Evolutionary conservation across 1,140 invertebrate genomes (phyloP), one percentile per base, ranked within the genome.

Genomic region (Drosophila punjabiensis): DNA sequence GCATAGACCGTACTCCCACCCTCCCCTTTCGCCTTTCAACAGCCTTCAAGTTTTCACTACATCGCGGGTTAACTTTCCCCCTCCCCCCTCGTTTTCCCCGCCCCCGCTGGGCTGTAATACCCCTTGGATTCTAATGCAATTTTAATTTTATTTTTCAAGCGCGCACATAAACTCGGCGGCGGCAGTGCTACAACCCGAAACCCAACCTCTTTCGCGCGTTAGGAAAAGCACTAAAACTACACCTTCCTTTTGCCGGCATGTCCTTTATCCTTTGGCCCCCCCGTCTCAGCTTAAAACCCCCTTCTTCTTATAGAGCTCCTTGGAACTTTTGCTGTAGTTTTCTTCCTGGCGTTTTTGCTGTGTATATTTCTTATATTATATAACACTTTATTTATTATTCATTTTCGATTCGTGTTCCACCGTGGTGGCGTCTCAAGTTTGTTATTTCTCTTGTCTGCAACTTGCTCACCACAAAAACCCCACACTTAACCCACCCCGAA

Each of bases 381-480:
- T 90, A 90, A 90, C 86, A 90, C 86, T 90, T 90, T 90, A 90
- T 90, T 90, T 90, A 90, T 90, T 90, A 90, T 90, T 90, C 86
- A 90, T 90, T 90, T 90, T 90, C 86, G 86, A 90, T 90, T 90
- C 86, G 86, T 90, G 86, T 86, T 90, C 89, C 84, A 82, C 86
- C 68, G 81, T 88, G 53, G 76, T 50, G 50, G 73, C 73, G 82
- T 86, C 87, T 90, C 79, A 86, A 90, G 87, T 90, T 90, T 86
- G 86, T 90, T 90, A 90, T 90, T 86, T 90, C 79, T 90, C 86
- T 89, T 86, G 86, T 90, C 86, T 89, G 86, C 82, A 89, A 86
- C 73, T 88, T 88, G 81, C 73, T 84, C 63, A 84, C 86, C 86
- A 70, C 86, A 89, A 77, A 43, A 41, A 67, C 41, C 50, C 43